A percentile compares a stretch with the other conserved stretches of the same genome.
phyloP scores from a whole-genome alignment of 2,888 invertebrate species.

The Campopleginae sp. region DNA sequence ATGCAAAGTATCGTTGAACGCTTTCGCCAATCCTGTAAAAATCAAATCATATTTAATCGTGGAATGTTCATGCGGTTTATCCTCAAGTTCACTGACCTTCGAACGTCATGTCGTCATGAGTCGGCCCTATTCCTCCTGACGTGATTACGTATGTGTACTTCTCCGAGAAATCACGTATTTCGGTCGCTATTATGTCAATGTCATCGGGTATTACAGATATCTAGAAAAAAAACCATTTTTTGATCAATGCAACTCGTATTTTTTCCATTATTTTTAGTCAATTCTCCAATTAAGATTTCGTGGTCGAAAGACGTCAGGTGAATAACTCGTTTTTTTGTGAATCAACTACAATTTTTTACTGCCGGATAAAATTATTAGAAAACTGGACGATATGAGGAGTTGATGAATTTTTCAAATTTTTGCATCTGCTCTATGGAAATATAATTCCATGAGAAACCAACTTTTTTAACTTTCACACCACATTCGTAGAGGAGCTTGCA shows the following conservation, averaged over 20 bases:
- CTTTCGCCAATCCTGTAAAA: conserved; percentile 85
- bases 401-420: neutral
- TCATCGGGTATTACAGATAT: conserved; percentile 89
- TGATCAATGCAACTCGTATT: conserved; percentile 19
- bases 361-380: no score
- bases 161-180: conserved; percentile 87
- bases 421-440: neutral
- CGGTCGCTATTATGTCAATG: conserved; percentile 87
- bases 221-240: conserved; percentile 80
- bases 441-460: conserved; percentile 72
- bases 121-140: conserved; percentile 91
- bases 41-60: conserved; percentile 25
- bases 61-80: conserved; percentile 21
- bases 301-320: no score
- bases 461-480: conserved; percentile 87
- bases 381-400: neutral
- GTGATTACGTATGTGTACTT: conserved; percentile 89
- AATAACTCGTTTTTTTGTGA: no score
- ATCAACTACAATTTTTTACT: no score
- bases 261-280: no score
- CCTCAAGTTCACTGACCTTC: conserved; percentile 84
- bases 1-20: conserved; percentile 84
- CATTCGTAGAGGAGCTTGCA: conserved; percentile 87
- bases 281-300: neutral
- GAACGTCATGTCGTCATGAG: conserved; percentile 92